These are phyloP conservation scores for Chloromyia formosa DNA, from an alignment of 2,888 invertebrate genomes.

Conservation along the genomic window DNA sequence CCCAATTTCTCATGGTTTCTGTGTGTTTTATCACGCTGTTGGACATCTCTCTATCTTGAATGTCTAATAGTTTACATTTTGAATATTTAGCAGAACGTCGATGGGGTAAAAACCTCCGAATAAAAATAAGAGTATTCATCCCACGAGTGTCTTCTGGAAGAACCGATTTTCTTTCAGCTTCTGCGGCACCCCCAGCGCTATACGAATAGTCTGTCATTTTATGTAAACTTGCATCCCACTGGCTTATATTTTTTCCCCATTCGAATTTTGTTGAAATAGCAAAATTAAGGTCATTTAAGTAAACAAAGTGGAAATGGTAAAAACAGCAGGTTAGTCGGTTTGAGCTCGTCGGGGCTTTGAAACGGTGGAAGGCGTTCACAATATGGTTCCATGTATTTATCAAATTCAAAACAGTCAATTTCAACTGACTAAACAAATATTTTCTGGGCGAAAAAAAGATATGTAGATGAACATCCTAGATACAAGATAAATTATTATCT, in stretches of 20 bases:
- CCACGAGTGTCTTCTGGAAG: too few species aligned
- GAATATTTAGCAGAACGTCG: background rate
- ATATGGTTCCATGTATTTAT: too few species aligned
- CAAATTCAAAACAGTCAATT: background rate
- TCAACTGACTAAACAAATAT: conserved; percentile 9
- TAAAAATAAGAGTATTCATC: too few species aligned
- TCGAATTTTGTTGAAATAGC: conserved; percentile 16
- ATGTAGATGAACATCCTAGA: too few species aligned
- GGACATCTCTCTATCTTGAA: conserved; percentile 18
- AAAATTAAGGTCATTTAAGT: conserved; percentile 36
- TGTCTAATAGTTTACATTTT: conserved; percentile 7
- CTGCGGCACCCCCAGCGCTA: background rate
- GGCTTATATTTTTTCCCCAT: background rate
- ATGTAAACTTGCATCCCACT: conserved; percentile 35
- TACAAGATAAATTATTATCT: too few species aligned
- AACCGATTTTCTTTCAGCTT: background rate
- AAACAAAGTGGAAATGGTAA: conserved; percentile 12
- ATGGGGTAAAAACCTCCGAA: too few species aligned
- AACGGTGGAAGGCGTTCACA: background rate
- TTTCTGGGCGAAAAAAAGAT: too few species aligned
- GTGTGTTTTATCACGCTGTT: conserved; percentile 30
- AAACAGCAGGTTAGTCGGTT: conserved; percentile 5
- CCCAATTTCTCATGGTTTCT: background rate
- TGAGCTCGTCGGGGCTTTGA: background rate
- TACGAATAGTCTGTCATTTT: conserved; percentile 31